Percentiles rank a stretch among this genome's conserved stretches.
Evolutionary conservation across 2,113 vertebrate species (phyloP).

Genomic region (Phyllostomus discolor): DNA sequence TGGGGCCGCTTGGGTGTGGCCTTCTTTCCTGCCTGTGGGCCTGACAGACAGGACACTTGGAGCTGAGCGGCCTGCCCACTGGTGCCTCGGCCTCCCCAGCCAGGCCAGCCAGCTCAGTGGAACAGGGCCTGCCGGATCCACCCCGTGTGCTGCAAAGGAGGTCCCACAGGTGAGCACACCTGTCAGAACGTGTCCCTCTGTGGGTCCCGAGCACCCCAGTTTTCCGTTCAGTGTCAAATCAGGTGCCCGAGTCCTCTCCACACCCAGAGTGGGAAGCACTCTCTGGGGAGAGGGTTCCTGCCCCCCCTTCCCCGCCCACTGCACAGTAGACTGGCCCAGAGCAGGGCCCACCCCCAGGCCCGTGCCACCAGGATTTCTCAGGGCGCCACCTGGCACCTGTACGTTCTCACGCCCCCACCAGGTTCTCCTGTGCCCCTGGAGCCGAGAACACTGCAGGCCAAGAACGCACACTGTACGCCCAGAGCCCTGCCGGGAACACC

Average conservation of each 20-base stretch:
- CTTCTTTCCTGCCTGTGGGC: background rate
- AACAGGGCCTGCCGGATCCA: accelerated
- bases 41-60: background rate
- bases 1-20: accelerated
- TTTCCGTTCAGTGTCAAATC: background rate
- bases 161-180: accelerated
- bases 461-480: accelerated
- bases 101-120: background rate
- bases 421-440: accelerated
- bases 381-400: background rate
- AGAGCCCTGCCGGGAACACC: accelerated
- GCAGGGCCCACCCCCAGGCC: background rate
- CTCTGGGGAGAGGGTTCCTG: background rate
- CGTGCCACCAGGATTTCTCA: too few species aligned
- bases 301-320: background rate
- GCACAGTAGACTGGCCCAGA: accelerated
- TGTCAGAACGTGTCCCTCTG: background rate
- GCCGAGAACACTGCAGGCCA: accelerated
- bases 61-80: background rate
- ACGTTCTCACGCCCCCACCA: background rate
- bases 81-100: accelerated
- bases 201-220: background rate
- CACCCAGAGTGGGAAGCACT: background rate
- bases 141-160: background rate
- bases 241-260: background rate